Conservation (phyloP, 2,797 vertebrate genomes). For the Fratercula arctica region DNA sequence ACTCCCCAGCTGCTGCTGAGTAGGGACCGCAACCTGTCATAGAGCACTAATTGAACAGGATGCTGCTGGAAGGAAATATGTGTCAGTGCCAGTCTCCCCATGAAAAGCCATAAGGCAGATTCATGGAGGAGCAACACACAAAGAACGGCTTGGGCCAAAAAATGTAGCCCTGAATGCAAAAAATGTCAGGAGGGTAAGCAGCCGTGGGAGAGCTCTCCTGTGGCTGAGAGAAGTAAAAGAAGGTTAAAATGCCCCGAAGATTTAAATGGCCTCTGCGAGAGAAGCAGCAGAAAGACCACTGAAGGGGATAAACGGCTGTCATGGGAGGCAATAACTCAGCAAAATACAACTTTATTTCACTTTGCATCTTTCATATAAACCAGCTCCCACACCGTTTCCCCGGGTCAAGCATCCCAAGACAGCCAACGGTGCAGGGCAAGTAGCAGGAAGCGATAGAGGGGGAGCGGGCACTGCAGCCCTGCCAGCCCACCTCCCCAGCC, state of each 20-base stretch:
- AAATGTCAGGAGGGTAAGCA: neutral
- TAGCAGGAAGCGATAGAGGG: neutral
- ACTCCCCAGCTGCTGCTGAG: conserved; percentile 50
- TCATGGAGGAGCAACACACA: neutral
- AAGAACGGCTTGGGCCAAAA: conserved; percentile 16
- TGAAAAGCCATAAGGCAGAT: conserved; percentile 15
- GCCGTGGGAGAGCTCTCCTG: neutral
- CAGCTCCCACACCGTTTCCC: neutral
- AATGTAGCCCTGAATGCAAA: neutral
- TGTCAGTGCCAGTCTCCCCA: neutral
- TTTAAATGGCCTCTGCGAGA: neutral
- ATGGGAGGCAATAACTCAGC: neutral
- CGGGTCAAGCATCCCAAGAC: neutral
- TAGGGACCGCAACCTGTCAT: conserved; percentile 38
- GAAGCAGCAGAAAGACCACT: neutral
- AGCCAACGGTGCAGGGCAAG: neutral
- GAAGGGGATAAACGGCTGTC: neutral
- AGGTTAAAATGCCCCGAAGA: neutral
- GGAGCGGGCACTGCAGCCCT: neutral
- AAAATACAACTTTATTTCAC: neutral
- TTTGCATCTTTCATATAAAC: neutral
- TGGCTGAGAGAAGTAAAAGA: neutral
- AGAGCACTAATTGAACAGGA: conserved; percentile 70
- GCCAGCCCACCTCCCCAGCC: neutral
- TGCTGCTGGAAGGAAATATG: conserved; percentile 53